Conservation (phyloP, 2,797 vertebrate species). For the Xyrichtys novacula region DNA sequence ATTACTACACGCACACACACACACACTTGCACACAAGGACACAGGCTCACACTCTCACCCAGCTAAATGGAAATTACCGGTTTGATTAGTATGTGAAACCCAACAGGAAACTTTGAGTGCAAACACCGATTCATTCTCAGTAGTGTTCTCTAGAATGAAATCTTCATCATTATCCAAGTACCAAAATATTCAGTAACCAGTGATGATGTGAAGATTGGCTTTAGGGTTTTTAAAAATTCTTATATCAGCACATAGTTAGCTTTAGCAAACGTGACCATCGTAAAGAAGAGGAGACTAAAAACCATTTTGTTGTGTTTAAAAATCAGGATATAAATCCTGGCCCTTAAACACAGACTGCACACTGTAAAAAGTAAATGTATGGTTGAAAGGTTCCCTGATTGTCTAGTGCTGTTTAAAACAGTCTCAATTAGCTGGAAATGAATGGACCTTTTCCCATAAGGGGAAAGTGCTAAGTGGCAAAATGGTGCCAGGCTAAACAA, state of each 20-base stretch:
- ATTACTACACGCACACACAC: conserved; percentile 41
- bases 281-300: not conserved
- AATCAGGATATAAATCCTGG: no score
- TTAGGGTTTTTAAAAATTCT: no score
- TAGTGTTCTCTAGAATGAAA: not conserved
- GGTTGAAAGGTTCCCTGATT: not conserved
- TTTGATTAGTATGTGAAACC: conserved; percentile 30
- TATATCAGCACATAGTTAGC: conserved; percentile 6
- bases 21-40: conserved; percentile 13
- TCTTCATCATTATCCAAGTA: not conserved
- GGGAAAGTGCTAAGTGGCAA: conserved; percentile 53
- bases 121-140: conserved; percentile 15
- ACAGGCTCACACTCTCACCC: conserved; percentile 4
- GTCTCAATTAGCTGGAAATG: conserved; percentile 40
- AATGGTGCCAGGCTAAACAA: conserved; percentile 51
- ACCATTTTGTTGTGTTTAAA: no score
- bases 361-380: conserved; percentile 31
- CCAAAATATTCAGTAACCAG: not conserved
- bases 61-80: conserved; percentile 34
- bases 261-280: not conserved
- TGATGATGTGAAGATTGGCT: no score
- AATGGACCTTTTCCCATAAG: conserved; percentile 9
- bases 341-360: conserved; percentile 31
- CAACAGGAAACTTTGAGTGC: not conserved
- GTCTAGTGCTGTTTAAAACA: conserved; percentile 5